Base-by-base conservation (phyloP, 2,113 vertebrate species). In the Cinclus cinclus region DNA sequence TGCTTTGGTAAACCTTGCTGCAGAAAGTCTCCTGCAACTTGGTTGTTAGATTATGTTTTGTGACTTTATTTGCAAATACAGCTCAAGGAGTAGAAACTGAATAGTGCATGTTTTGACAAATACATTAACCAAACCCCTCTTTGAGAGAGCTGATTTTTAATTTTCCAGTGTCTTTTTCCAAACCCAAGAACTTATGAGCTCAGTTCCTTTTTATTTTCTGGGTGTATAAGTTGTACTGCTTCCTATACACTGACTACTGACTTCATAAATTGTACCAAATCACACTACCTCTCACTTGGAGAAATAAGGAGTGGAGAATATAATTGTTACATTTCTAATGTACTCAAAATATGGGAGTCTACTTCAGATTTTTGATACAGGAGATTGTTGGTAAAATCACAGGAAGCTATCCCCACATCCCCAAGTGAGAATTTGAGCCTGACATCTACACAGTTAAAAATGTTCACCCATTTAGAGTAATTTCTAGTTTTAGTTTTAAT, bases 41-140 rank as follows among this genome's bases (percentile, higher is more conserved):
- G 41, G 28, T 68, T 86, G 63, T 86, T 41, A 37, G 9, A 50
- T 90, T 85, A 44, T 33, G 14, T 63, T 93, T 70, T 81, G 41
- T 71, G 64, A 65, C 56, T 93, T 71, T 79, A 83, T 92, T 89
- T 92, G 82, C 68, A 84, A 93, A 81, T 44, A 81, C 16, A 18
- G 8, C 49, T 93, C 44, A 75, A 84, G 73, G 58, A 69, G 15
- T 12, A 90, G 71, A 71, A 85, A 67, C 30, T 19, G 27, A 81
- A 15, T 46, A 75, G 42, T 49, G 31, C 1, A 6, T 0, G 0
- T 84, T 91, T 89, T 87, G 49, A 85, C 41, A 87, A 86, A 78
- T 46, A 42, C 1, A 0, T 80, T 91, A 67, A 70, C 77, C 21
- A 13, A 25, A 10, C 8, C 18, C 5, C 58, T 9, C 30, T 78